A percentile compares a stretch with the other conserved stretches of the same genome.
These are phyloP conservation scores for Trichonephila inaurata DNA, from an alignment of 1,140 invertebrate species.

Conservation along the genomic window DNA sequence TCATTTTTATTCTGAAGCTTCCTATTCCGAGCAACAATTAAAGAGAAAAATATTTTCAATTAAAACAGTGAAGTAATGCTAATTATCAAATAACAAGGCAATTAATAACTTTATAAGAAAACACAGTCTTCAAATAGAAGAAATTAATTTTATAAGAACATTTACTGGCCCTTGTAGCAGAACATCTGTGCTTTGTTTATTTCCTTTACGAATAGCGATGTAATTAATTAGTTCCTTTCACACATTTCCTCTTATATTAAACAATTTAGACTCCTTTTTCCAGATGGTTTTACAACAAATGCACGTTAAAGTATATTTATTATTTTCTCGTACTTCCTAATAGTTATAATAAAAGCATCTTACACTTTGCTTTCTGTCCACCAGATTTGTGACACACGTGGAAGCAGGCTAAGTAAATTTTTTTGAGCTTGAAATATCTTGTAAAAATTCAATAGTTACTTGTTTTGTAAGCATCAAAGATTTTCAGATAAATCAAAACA, in stretches of 20 bases:
- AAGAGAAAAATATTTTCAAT: constrained; percentile 50
- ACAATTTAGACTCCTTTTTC: constrained; percentile 25
- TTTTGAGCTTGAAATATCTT: no score
- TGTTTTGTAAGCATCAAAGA: no score
- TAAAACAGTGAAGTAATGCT: constrained; percentile 26
- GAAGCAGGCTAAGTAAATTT: no score
- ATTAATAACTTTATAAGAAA: constrained; percentile 37
- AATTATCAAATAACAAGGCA: constrained; percentile 34
- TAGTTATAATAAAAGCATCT: not conserved
- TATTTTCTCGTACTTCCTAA: not conserved
- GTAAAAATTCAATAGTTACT: no score
- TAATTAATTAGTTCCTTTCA: constrained; percentile 40
- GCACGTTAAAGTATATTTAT: not conserved
- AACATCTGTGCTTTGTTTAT: constrained; percentile 17
- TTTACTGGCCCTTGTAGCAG: not conserved
- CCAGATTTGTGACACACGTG: no score
- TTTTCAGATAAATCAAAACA: no score
- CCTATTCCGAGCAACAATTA: not conserved
- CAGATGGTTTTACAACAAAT: not conserved
- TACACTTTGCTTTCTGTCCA: not conserved
- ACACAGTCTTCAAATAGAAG: not conserved
- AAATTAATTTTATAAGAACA: constrained; percentile 23
- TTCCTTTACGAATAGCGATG: not conserved
- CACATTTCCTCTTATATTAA: not conserved
- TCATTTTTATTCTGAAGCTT: not conserved